These are phyloP conservation scores for Dichetophora obliterata DNA, from an alignment of 2,888 invertebrate species.

Conservation along the genomic window DNA sequence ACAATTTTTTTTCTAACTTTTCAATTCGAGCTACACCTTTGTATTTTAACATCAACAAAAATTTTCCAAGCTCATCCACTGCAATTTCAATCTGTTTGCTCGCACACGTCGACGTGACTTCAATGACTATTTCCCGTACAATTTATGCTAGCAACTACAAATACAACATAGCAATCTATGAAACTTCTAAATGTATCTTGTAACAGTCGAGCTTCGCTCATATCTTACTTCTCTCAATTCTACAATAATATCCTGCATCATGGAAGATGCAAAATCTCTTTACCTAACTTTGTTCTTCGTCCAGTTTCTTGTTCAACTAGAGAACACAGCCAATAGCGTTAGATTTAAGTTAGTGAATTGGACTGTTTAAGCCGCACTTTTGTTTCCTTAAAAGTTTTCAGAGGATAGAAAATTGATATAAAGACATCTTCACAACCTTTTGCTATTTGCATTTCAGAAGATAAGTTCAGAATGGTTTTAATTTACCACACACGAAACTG, in stretches of 20 bases:
- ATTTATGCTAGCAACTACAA: neutral
- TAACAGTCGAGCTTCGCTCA: no score
- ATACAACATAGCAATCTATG: neutral
- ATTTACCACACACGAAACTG: neutral
- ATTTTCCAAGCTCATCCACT: neutral
- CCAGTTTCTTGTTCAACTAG: neutral
- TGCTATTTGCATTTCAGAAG: neutral
- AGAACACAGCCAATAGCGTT: neutral
- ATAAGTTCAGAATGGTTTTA: neutral
- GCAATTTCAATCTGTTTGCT: neutral
- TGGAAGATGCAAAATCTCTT: no score
- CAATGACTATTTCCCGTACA: neutral
- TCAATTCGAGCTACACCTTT: neutral
- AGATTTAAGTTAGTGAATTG: neutral
- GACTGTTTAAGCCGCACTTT: neutral
- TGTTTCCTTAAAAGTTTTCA: conserved; percentile 6
- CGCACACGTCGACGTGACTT: neutral
- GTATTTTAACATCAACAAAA: neutral
- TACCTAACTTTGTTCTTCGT: no score
- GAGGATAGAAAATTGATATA: no score
- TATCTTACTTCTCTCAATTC: neutral
- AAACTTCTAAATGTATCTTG: no score
- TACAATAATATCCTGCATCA: neutral
- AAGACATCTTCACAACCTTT: neutral
- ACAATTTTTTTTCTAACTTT: neutral